Percentiles rank a stretch among this genome's conserved stretches.
These are phyloP conservation scores for Lycia hirtaria DNA, from an alignment of 2,888 invertebrate genomes.

Conservation along the genomic window DNA sequence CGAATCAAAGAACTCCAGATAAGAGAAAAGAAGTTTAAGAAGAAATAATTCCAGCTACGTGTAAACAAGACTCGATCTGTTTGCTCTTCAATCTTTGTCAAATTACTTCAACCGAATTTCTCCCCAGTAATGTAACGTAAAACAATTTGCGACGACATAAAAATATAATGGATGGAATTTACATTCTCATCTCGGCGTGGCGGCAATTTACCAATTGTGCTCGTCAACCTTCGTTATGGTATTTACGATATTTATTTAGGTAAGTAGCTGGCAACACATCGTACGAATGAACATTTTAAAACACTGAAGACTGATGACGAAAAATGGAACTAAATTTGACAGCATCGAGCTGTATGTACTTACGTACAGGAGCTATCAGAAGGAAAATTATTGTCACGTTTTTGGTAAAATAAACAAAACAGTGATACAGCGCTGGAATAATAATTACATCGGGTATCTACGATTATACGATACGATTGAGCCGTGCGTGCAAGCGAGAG, in stretches of 20 bases:
- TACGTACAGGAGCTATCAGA: no score
- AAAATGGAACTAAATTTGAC: no score
- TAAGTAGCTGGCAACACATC: neutral
- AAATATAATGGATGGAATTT: constrained; percentile 47
- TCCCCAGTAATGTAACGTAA: constrained; percentile 27
- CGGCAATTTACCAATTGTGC: constrained; percentile 48
- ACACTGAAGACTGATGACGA: no score
- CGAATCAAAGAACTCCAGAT: no score
- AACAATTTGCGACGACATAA: constrained; percentile 36
- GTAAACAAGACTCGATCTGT: constrained; percentile 1
- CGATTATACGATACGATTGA: no score
- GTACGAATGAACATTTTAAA: neutral
- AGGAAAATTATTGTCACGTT: no score
- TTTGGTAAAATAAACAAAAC: no score
- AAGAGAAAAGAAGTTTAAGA: neutral
- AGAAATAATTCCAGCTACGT: neutral
- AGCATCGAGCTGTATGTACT: no score
- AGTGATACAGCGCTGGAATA: no score
- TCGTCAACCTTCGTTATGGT: constrained; percentile 12
- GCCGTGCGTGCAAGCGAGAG: no score
- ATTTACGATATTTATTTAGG: constrained; percentile 9
- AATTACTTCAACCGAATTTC: constrained; percentile 19
- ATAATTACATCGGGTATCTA: no score
- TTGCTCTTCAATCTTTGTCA: constrained; percentile 16
- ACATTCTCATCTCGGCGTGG: constrained; percentile 43